phyloP scores from a whole-genome alignment of 2,113 vertebrate genomes.

The Gallinago paraguaiae region DNA sequence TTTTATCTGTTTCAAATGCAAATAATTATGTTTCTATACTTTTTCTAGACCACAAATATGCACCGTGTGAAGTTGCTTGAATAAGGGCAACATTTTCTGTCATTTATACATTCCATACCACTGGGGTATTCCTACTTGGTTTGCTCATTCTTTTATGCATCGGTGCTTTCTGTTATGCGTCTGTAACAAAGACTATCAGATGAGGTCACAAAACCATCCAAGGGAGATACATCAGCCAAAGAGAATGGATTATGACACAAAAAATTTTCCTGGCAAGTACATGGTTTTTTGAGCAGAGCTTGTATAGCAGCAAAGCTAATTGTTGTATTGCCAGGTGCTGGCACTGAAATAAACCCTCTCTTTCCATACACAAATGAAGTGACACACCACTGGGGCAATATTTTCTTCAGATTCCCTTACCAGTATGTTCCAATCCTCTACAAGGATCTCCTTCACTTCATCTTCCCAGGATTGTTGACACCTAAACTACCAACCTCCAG shows the following conservation, averaged over 20 bases:
- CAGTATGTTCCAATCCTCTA: not conserved
- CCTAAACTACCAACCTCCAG: not conserved
- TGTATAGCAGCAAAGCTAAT: not conserved
- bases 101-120: not conserved
- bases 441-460: not conserved
- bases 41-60: constrained; percentile 7
- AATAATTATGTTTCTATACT: not conserved
- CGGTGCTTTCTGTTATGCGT: constrained; percentile 2
- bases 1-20: not conserved
- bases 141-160: constrained; percentile 38
- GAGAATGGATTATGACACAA: not conserved
- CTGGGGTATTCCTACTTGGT: constrained; percentile 19
- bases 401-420: not conserved
- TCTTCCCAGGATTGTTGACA: not conserved
- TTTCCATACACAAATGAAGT: not conserved
- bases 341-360: not conserved
- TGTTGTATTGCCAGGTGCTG: not conserved
- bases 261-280: constrained; percentile 21
- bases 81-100: not conserved
- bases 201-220: not conserved
- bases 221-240: constrained; percentile 4
- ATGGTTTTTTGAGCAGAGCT: not conserved
- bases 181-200: constrained; percentile 5
- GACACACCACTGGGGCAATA: not conserved
- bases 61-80: constrained; percentile 34